Conservation (phyloP, 1,140 invertebrate species). For the Condylostylus longicornis region DNA sequence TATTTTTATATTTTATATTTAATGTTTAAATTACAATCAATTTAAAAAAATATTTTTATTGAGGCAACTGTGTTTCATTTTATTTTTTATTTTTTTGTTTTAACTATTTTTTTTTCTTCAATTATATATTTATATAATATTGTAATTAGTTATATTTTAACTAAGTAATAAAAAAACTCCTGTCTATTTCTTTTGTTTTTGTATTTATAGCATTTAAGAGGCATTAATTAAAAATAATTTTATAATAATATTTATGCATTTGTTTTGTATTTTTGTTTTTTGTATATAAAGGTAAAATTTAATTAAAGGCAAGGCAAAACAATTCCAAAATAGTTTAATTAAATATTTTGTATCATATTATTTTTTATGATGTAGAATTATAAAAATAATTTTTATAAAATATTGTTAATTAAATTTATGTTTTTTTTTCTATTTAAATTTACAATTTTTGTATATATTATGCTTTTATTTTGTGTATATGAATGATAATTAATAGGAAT, state of each 20-base stretch:
- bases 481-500: too few species aligned
- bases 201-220: neutral
- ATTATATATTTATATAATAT: neutral
- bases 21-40: too few species aligned
- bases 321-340: too few species aligned
- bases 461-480: too few species aligned
- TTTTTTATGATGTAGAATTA: too few species aligned
- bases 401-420: too few species aligned
- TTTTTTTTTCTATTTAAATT: too few species aligned
- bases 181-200: neutral
- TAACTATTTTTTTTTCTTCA: neutral
- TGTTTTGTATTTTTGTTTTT: neutral
- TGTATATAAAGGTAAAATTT: conserved; percentile 1
- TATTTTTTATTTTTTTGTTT: neutral
- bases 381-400: too few species aligned
- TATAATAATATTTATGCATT: conserved; percentile 1
- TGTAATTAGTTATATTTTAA: neutral
- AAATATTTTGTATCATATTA: neutral
- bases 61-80: neutral
- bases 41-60: too few species aligned
- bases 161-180: neutral
- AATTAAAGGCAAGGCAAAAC: too few species aligned
- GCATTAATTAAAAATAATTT: too few species aligned
- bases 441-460: too few species aligned
- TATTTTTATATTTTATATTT: neutral